Percentiles rank a stretch among this genome's conserved stretches.
Conservation (phyloP, 2,888 invertebrate species). For the Hetaerina titia region DNA sequence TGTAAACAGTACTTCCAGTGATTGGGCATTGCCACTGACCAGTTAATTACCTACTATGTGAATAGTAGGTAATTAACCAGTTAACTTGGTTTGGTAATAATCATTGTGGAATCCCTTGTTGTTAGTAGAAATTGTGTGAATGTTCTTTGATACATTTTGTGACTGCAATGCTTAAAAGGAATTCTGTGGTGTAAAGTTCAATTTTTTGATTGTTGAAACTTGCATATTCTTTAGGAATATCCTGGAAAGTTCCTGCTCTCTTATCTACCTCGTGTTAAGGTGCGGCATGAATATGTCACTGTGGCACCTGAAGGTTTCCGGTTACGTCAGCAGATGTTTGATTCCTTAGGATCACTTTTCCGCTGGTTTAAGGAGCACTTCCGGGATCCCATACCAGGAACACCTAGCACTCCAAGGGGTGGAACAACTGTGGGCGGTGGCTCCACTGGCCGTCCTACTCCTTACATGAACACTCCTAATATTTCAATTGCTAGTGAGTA, state of each 20-base stretch:
- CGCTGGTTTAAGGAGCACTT: conserved; percentile 99
- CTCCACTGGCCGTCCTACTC: conserved; percentile 72
- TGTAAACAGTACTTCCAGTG: neutral
- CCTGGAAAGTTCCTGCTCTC: conserved; percentile 97
- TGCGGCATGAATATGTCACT: conserved; percentile 94
- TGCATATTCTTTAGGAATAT: conserved; percentile 80
- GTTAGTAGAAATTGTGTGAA: too few relatives aligned
- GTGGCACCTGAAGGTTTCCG: conserved; percentile 95
- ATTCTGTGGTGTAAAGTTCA: neutral
- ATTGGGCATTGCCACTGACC: too few relatives aligned
- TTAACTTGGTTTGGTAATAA: too few relatives aligned
- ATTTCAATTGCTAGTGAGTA: conserved; percentile 74
- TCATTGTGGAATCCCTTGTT: too few relatives aligned
- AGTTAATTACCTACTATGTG: too few relatives aligned
- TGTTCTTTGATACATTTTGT: too few relatives aligned
- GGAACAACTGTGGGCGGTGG: conserved; percentile 77
- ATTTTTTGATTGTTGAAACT: conserved; percentile 10
- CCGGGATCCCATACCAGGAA: conserved; percentile 91
- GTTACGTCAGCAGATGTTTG: conserved; percentile 91
- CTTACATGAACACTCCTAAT: conserved; percentile 75
- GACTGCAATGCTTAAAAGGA: neutral
- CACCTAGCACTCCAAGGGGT: conserved; percentile 86
- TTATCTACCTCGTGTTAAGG: conserved; percentile 91
- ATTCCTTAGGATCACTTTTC: conserved; percentile 87
- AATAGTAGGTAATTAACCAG: too few relatives aligned